Base-by-base conservation (phyloP, 2,888 invertebrate genomes). In the Platypus cylindrus region DNA sequence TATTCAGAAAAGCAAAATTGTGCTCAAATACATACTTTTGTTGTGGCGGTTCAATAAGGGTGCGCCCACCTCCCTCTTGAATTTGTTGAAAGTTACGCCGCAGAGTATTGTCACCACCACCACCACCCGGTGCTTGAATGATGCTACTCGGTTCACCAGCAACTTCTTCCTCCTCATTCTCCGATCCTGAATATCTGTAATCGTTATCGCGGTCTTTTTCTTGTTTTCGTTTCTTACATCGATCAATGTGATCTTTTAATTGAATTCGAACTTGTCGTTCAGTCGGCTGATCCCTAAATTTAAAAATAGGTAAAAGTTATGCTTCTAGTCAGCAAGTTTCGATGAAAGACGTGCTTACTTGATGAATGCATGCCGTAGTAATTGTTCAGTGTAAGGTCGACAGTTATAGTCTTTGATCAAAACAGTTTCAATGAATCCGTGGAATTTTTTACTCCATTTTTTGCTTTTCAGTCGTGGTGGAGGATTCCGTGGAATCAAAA, bases 211-310 rank as follows among this genome's bases (percentile, higher is more conserved):
- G 70, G 46, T 79, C 78, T 58, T 86, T 85, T 60, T 90, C 87
- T 56, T 82, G 87, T 70, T 86, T 90, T 60, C 91, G 79, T 63
- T 91, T 91, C 68, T 91, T 91, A 67, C 90, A 90, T 47, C 89
- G 72, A 66, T 99, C 98, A 63, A 99, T 95, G 66, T 98, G 97
- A 67, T 99, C 98, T 66, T 97, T 97, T 47, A 99, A 75, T 63
- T 97, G 94, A 65, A 94, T 95, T 58, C 95, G 74, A 48, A 97
- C 94, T 70, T 97, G 93, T 51, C 95, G 71, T 66, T 99, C 98
- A 32, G 94, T 95, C 13, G 97, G 95, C 66, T 97, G 95, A 68
- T 98, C 97, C 65, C 89, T 80, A 56, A 98, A 20, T 13, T 14
- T 28, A 25, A 30, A 8, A 12, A 20, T 13, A 32, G 25, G 8